Evolutionary conservation across 2,797 vertebrate species (phyloP), one percentile per base, ranked within the genome.

Genomic region (Clarias fuscus): DNA sequence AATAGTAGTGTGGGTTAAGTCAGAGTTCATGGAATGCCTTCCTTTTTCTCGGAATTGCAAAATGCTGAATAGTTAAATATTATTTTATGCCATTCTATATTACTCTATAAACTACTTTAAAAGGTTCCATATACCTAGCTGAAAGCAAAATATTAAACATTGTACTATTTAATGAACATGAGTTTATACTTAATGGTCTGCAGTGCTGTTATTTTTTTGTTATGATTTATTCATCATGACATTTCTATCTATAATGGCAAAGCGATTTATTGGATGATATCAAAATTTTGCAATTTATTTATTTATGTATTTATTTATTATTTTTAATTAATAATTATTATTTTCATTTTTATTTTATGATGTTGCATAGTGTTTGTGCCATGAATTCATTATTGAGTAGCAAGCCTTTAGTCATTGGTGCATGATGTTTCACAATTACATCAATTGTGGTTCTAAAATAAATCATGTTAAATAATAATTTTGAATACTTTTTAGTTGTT

Each of bases 201-300:
- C 14, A 67, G 53, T 37, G 75, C 6, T 68, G 5, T 40, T 78
- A 30, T 72, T 56, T 5, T 65, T 4, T 40, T 62, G 40, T 78
- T 71, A 33, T 33, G 33, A 33, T 33, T 33, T 33, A 33, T 37
- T 90, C 83, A 56, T 88, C 88, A 88, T 91, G 90, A 89, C 18
- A 53, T 53, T 20, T 68, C n/a, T 17, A 11, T 67, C 24, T 68
- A 14, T 27, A 27, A 61, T 11, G 24, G 17, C 30, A 78, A 37
- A 48, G 78, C 2, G 18, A 11, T 30, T 82, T 70, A 20, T 76
- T 68, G 73, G 53, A 30, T 79, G 73, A 86, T 17, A 68, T 77
- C 64, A 33, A 20, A 20, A 40, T 62, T 24, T 77, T 59, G 53
- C 11, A 1, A 67, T 15, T 30, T 68, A 27, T 64, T 64, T 64